Evolutionary conservation across 1,140 invertebrate species (phyloP).

Genomic region (Planococcus citri): DNA sequence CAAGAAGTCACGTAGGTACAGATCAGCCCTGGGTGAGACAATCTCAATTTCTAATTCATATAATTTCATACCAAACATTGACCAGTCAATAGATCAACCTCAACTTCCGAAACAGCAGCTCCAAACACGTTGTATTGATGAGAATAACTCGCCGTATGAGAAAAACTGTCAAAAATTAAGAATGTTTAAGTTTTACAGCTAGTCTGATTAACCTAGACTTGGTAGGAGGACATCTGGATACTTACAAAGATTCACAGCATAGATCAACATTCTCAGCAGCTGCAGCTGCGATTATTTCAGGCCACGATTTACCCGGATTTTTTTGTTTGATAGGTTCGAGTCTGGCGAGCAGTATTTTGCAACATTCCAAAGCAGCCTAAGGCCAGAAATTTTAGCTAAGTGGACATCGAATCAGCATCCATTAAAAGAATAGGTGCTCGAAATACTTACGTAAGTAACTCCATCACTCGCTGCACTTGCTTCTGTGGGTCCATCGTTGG

Average conservation of each 20-base stretch:
- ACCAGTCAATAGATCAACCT: slow-evolving; percentile 65
- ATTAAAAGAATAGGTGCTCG: no score
- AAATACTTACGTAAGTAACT: slow-evolving; percentile 43
- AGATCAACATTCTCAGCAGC: slow-evolving; percentile 46
- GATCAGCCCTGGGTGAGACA: background rate
- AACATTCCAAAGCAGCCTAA: slow-evolving; percentile 51
- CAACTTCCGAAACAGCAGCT: slow-evolving; percentile 48
- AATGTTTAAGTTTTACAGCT: background rate
- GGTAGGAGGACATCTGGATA: background rate
- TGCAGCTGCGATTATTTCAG: slow-evolving; percentile 45
- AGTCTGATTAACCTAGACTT: background rate
- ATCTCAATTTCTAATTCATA: background rate
- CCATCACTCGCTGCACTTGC: slow-evolving; percentile 60
- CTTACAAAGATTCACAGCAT: slow-evolving; percentile 48
- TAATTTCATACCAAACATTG: slow-evolving; percentile 37
- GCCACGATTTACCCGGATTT: slow-evolving; percentile 49
- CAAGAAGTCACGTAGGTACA: background rate
- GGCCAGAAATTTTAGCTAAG: slow-evolving; percentile 23
- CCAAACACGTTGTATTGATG: slow-evolving; percentile 42
- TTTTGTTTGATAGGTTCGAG: slow-evolving; percentile 47
- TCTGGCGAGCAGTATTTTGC: slow-evolving; percentile 47
- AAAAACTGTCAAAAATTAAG: background rate
- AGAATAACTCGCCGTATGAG: background rate
- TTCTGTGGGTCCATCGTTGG: slow-evolving; percentile 52
- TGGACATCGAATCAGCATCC: no score